Evolutionary conservation across 2,888 invertebrate genomes (phyloP), one percentile per base, ranked within the genome.

Genomic region (Pemphredon lugubris): DNA sequence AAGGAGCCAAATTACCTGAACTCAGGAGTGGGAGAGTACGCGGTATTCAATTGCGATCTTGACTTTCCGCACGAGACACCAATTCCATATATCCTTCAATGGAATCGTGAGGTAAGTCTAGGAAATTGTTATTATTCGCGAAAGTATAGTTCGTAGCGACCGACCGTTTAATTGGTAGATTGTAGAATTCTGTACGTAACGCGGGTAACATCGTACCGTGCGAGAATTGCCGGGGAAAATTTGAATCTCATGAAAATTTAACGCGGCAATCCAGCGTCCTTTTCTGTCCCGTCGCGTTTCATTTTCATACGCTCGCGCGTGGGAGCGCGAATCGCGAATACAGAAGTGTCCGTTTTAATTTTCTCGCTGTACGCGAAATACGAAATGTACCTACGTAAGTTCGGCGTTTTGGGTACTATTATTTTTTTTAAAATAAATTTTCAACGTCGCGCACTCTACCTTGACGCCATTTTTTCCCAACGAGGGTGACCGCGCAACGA

Each of bases 51-150:
- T 91, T 96, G 96, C 90, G 94, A 94, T 83, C 93, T 97, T 83
- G 95, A 96, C 90, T 97, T 96, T 90, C 96, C 96, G 73, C 95
- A 96, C 89, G 95, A 95, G 85, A 93, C 94, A 86, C 94, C 94
- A 83, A 95, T 96, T 83, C 96, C 96, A 6, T 97, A 96, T 90
- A 94, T 95, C 84, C 92, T 98, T 63, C 94, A 95, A 87, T 98
- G 97, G 97, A 96, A 94, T 86, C 96, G 96, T 91, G 95, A 95
- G 88, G 96, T 96, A 91, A 94, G 95, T 85, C 7, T 26, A 26
- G 26, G 26, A 26, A 26, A 26, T 26, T 26, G 3, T 26, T 7
- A 26, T 26, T 7, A 26, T 7, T 7, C 3, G 4, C 26, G 26
- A 26, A 26, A 26, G 26, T 26, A 26, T 26, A 3, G 26, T 7